Evolutionary conservation across 2,113 vertebrate species (phyloP).

Genomic region (Diadophis punctatus): DNA sequence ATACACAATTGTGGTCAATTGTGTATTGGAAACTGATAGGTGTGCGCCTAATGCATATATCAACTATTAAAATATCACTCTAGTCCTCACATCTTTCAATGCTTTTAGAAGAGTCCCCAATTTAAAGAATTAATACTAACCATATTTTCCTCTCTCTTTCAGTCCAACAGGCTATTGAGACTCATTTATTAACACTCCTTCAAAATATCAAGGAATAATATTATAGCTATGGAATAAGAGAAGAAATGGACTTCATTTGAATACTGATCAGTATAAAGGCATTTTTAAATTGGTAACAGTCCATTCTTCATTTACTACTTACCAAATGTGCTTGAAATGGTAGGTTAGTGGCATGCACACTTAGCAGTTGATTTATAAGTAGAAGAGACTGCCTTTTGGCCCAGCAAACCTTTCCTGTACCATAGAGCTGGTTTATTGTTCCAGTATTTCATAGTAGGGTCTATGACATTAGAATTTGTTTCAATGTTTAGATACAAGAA

Average conservation of each 20-base stretch:
- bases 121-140: slow-evolving; percentile 13
- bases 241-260: slow-evolving; percentile 34
- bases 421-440: background rate
- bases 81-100: background rate
- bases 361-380: background rate
- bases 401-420: background rate
- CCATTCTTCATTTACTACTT: background rate
- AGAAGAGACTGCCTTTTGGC: background rate
- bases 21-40: background rate
- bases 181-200: slow-evolving; percentile 88
- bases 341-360: background rate
- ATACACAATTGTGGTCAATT: too few species aligned
- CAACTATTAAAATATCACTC: background rate
- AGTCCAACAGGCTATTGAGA: slow-evolving; percentile 99
- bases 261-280: slow-evolving; percentile 16
- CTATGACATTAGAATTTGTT: background rate
- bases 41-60: background rate
- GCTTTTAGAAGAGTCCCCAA: background rate
- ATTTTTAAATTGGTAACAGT: slow-evolving; percentile 38
- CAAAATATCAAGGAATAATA: slow-evolving; percentile 90
- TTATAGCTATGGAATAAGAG: background rate
- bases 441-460: background rate
- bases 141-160: slow-evolving; percentile 39
- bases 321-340: background rate
- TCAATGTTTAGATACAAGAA: background rate